phyloP scores from a whole-genome alignment of 2,113 vertebrate genomes.

The Sminthopsis crassicaudata region DNA sequence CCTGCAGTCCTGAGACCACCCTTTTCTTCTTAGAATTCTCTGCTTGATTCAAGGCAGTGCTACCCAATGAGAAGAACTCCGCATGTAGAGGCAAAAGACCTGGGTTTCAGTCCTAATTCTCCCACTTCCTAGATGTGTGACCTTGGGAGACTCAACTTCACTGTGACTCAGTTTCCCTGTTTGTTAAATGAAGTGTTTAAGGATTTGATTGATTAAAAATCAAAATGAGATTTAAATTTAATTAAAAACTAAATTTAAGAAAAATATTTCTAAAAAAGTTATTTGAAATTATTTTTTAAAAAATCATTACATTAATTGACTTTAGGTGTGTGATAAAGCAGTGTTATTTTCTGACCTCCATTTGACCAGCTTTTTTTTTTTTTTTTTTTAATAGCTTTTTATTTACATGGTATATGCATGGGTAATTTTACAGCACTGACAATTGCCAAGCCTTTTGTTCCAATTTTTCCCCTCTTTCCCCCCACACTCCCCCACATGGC shows the following conservation, averaged over 20 bases:
- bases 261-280: not conserved
- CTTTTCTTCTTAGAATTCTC: not conserved
- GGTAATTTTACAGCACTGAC: too few species aligned
- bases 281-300: not conserved
- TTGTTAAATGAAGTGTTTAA: not conserved
- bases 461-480: too few species aligned
- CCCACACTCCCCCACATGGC: too few species aligned
- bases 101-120: not conserved
- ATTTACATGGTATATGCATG: too few species aligned
- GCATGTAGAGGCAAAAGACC: not conserved
- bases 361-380: not conserved
- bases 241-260: not conserved
- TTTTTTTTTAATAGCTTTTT: too few species aligned
- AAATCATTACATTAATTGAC: not conserved
- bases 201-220: too few species aligned
- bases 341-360: rapidly evolving
- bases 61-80: not conserved
- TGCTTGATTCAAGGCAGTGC: too few species aligned
- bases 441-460: too few species aligned
- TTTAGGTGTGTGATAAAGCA: not conserved
- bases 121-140: not conserved
- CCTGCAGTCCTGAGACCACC: not conserved
- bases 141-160: not conserved
- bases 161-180: not conserved
- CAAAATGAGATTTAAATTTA: too few species aligned